Base-by-base conservation (phyloP, 1,140 invertebrate genomes). In the Coelopa frigida region DNA sequence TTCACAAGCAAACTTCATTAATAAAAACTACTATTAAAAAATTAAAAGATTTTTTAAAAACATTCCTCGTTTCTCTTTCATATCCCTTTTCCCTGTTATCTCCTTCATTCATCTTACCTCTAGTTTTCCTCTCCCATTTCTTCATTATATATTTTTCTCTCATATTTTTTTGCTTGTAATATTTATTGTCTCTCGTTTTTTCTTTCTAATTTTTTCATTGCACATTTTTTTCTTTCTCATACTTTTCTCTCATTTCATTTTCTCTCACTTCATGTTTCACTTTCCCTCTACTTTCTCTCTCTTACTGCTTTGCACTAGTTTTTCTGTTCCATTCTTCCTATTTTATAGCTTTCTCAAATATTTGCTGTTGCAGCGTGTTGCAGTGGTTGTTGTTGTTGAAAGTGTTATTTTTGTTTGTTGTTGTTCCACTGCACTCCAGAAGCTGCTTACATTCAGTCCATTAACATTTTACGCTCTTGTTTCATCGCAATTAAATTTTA, bases 401-500 rank as follows among this genome's bases (percentile, higher is more conserved):
- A 43, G 42, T 40, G n/a, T n/a, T n/a, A n/a, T n/a, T n/a, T 29
- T 29, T 14, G 27, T 29, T 29, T 8, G 14, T 14, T 29, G 14
- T 14, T 29, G 8, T 29, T 14, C 27, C 14, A 8, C 8, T 29
- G 14, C 27, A 29, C 8, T 29, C 8, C 27, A 14, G 18, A 35
- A 24, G 31, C 61, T 61, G 62, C 64, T 65, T 65, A 65, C 62
- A 65, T 65, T 57, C 61, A 62, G 59, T 65, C 62, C 62, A 65
- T 65, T 65, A 65, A 65, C 61, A 65, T 65, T 65, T 65, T 65
- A 65, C 64, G 62, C 58, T 57, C 59, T 65, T 65, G 62, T 64
- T 64, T 65, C 64, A 65, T 65, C 61, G 62, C 62, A 65, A 65
- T 65, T 65, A 65, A 65, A 65, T 65, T 65, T 65, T 65, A 65